phyloP scores from a whole-genome alignment of 2,888 invertebrate species.

The Ophonus ardosiacus region DNA sequence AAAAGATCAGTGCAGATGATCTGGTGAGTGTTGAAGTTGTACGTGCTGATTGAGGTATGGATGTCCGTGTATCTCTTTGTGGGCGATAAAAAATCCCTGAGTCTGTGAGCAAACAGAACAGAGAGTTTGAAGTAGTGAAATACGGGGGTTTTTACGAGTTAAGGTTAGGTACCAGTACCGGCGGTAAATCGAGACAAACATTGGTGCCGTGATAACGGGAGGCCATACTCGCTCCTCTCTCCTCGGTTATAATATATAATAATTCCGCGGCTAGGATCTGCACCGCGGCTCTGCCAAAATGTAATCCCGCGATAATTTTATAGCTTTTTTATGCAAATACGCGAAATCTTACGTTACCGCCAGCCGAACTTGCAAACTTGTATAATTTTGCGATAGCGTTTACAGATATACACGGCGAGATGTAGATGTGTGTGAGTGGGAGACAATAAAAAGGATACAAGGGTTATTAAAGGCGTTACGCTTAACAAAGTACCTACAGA shows the following conservation, averaged over 20 bases:
- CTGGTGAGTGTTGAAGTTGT: background rate
- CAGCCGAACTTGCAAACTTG: constrained; percentile 68
- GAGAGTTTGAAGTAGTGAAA: constrained; percentile 34
- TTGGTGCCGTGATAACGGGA: constrained; percentile 63
- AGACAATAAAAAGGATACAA: constrained; percentile 60
- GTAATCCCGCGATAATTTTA: constrained; percentile 73
- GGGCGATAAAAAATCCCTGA: constrained; percentile 46
- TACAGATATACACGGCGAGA: constrained; percentile 42
- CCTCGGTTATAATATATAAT: constrained; percentile 55
- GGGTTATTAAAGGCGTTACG: constrained; percentile 58
- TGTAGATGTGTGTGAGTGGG: constrained; percentile 35
- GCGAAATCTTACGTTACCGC: constrained; percentile 69
- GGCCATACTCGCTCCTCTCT: background rate
- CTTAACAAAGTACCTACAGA: constrained; percentile 28
- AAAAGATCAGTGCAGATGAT: no score
- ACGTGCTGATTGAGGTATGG: constrained; percentile 14
- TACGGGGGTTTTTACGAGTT: constrained; percentile 51
- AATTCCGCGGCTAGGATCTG: constrained; percentile 60
- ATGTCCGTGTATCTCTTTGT: background rate
- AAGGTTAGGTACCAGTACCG: background rate
- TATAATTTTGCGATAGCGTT: constrained; percentile 70
- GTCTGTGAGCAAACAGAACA: constrained; percentile 36
- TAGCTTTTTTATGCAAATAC: constrained; percentile 72
- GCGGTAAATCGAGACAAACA: constrained; percentile 62
- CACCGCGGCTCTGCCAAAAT: constrained; percentile 66